phyloP scores from a whole-genome alignment of 2,888 invertebrate genomes.

The Sphaeridia pumilis region DNA sequence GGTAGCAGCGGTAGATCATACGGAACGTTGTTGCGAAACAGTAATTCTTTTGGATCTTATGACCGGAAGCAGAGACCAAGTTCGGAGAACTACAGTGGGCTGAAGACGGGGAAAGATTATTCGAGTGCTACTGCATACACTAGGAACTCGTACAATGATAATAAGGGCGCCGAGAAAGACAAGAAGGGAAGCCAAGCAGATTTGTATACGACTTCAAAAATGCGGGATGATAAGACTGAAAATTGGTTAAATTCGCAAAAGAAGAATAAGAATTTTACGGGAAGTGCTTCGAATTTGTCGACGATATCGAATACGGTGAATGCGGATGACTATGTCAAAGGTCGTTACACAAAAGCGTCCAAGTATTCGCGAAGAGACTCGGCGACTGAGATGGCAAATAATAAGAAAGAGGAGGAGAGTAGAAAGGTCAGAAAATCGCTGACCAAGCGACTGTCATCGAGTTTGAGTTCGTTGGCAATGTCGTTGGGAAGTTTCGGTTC shows the following conservation, averaged over 20 bases:
- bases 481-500: constrained; percentile 15
- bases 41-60: constrained; percentile 10
- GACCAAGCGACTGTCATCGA: constrained; percentile 20
- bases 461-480: constrained; percentile 18
- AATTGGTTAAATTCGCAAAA: neutral
- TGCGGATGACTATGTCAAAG: no score
- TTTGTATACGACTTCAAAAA: neutral
- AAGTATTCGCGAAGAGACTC: constrained; percentile 6
- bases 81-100: neutral
- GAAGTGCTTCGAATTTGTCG: neutral
- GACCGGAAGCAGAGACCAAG: neutral
- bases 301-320: no score
- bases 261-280: neutral
- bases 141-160: neutral
- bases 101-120: neutral
- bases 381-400: constrained; percentile 1
- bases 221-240: neutral
- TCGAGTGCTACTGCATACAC: neutral
- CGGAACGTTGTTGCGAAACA: constrained; percentile 7
- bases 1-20: neutral
- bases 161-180: neutral
- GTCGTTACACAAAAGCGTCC: neutral
- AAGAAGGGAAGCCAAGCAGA: neutral
- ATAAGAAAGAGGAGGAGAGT: constrained; percentile 8
- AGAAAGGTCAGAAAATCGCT: constrained; percentile 8